Evolutionary conservation across 2,113 vertebrate species (phyloP), one percentile per base, ranked within the genome.

Genomic region (Sula dactylatra): DNA sequence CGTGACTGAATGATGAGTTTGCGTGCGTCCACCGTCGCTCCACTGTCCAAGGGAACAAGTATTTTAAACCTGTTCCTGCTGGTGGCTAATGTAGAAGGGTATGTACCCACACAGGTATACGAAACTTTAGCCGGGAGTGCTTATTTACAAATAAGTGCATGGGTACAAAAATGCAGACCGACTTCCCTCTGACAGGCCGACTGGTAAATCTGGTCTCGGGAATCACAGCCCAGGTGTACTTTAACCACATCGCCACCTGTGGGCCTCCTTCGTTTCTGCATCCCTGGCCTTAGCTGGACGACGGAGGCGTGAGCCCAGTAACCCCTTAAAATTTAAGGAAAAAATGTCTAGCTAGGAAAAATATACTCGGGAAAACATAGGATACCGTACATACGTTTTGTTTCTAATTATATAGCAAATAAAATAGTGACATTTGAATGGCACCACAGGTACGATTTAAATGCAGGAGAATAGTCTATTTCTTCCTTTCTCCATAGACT

Each of bases 181-280:
- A 32, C 90, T 76, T 92, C 80, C 73, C 87, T 67, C 89, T 61
- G 69, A 65, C 92, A 69, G 82, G 83, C 58, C 81, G 79, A 52
- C 44, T 24, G 96, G 88, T 81, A 84, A 92, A 78, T 69, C 49
- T 26, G 58, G 54, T 86, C 86, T 22, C 36, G 52, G 67, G 86
- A 80, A 62, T 85, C 76, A 16, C 73, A 86, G 96, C 93, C 92
- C 97, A 97, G 97, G 95, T 98, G 98, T 93, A 94, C 98, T 94
- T 98, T 96, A 97, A 89, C 97, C 97, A 98, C 97, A 98, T 92
- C 97, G 98, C 98, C 98, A 98, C 97, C 98, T 98, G 96, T 98
- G 97, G 98, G 98, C 74, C 40, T 82, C 61, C 94, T 92, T 73
- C 92, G 67, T 96, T 83, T 86, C 94, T 98, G 96, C 98, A 97